phyloP scores from a whole-genome alignment of 2,797 vertebrate species.

The Chloroceryle inda region DNA sequence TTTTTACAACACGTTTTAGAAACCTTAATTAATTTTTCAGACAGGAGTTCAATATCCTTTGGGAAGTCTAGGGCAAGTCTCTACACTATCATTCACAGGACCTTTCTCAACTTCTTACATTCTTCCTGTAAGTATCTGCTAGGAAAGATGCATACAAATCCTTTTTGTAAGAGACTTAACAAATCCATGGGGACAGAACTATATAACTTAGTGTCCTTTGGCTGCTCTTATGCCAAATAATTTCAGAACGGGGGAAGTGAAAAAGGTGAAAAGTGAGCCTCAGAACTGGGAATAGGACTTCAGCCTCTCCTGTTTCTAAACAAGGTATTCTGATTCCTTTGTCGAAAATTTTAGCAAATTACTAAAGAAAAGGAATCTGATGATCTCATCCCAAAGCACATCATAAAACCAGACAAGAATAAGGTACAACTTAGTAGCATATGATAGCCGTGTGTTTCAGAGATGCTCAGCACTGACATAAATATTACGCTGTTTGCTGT shows the following conservation, averaged over 20 bases:
- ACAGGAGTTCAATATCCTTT: neutral
- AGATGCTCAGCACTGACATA: neutral
- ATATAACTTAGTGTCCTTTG: neutral
- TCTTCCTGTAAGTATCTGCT: rapidly evolving
- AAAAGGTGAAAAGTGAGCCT: neutral
- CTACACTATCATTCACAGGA: neutral
- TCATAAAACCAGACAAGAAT: neutral
- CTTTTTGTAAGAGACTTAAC: neutral
- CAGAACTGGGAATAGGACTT: neutral
- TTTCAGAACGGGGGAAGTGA: neutral
- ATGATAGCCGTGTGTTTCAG: neutral
- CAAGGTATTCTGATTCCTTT: neutral
- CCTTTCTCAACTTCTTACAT: neutral
- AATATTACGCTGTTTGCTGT: neutral
- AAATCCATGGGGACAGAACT: neutral
- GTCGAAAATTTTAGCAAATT: neutral
- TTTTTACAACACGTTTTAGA: neutral
- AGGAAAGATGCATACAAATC: neutral
- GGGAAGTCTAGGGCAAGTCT: neutral
- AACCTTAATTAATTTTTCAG: neutral
- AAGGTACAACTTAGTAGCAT: neutral
- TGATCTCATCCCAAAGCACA: neutral
- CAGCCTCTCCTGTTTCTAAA: neutral
- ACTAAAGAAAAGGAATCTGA: conserved; percentile 1
- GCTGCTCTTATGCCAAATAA: neutral